A percentile compares a stretch with the other conserved stretches of the same genome.
Conservation (phyloP, 2,113 vertebrate genomes). For the Nothoprocta perdicaria region DNA sequence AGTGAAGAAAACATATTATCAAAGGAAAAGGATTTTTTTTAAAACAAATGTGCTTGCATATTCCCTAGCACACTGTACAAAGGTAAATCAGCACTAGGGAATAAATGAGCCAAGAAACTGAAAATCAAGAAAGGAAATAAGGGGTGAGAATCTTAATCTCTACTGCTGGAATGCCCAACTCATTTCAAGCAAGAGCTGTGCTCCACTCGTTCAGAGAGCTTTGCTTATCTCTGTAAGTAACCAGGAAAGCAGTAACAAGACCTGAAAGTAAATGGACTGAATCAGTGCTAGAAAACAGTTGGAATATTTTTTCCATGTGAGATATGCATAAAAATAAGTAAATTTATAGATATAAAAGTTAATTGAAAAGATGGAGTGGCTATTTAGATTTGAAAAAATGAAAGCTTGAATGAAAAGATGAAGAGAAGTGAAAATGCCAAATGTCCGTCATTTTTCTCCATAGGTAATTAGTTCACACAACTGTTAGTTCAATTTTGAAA, state of each 20-base stretch:
- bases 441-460: background rate
- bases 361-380: background rate
- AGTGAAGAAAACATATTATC: background rate
- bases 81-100: accelerated
- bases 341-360: background rate
- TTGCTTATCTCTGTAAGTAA: background rate
- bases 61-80: background rate
- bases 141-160: background rate
- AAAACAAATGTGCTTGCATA: background rate
- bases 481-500: background rate
- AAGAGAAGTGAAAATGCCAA: background rate
- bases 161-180: background rate
- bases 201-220: background rate
- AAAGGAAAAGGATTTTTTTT: background rate
- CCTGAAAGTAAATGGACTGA: background rate
- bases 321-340: background rate
- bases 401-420: background rate
- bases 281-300: background rate
- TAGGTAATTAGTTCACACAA: background rate
- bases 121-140: background rate
- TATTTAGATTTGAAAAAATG: background rate
- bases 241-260: background rate
- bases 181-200: background rate
- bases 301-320: background rate
- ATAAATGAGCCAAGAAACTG: background rate